Evolutionary conservation across 2,113 vertebrate genomes (phyloP).

Genomic region (Ictidomys tridecemlineatus): DNA sequence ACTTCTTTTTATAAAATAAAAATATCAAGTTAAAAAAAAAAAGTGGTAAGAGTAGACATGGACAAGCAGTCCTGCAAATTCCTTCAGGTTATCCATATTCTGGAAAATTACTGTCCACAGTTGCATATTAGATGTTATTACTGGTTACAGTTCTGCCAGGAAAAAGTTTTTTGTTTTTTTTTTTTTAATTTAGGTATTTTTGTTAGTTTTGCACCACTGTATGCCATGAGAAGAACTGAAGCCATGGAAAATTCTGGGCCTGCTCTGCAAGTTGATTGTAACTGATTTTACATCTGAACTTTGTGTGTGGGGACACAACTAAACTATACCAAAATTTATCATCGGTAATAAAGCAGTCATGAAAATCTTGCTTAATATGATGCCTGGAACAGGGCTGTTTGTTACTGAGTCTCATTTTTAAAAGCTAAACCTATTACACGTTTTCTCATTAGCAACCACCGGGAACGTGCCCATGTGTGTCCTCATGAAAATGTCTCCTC

Average conservation of each 20-base stretch:
- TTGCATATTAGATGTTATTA: neutral
- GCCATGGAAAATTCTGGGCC: neutral
- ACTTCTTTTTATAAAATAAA: constrained; percentile 36
- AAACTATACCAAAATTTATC: neutral
- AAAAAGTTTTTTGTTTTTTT: neutral
- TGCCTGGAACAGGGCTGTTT: neutral
- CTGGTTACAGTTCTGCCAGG: neutral
- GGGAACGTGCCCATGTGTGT: neutral
- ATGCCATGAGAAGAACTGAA: neutral
- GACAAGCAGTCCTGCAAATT: neutral
- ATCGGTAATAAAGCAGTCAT: neutral
- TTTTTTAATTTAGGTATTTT: neutral
- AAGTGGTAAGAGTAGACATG: neutral
- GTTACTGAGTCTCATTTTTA: neutral
- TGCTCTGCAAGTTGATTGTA: neutral
- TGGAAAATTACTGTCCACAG: neutral
- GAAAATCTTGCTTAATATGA: neutral
- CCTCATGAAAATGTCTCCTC: neutral
- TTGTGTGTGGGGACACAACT: neutral
- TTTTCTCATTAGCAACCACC: neutral
- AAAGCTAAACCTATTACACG: neutral
- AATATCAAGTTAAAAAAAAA: neutral
- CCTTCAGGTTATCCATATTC: neutral
- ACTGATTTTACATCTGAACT: constrained; percentile 17
- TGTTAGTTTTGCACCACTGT: neutral